Conservation (phyloP, 2,888 invertebrate genomes). For the Drosophila multiciliata region DNA sequence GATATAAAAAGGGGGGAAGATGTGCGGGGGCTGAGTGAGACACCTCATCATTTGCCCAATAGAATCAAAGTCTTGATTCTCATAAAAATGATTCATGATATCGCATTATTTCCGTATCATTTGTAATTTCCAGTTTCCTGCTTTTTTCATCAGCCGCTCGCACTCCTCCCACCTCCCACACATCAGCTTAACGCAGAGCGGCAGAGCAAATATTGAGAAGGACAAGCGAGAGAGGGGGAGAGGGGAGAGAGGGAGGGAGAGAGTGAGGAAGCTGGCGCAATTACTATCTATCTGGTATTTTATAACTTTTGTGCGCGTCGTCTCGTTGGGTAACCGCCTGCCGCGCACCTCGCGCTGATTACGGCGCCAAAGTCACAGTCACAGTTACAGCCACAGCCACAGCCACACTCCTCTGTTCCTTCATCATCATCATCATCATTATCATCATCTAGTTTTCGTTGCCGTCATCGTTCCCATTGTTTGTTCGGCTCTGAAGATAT, state of each 20-base stretch:
- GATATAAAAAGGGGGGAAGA: background rate
- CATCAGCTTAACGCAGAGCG: conserved; percentile 8
- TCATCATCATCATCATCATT: conserved; percentile 17
- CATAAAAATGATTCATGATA: conserved; percentile 80
- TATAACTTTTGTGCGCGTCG: conserved; percentile 74
- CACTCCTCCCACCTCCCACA: conserved; percentile 22
- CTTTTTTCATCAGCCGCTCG: conserved; percentile 66
- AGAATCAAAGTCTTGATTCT: conserved; percentile 79
- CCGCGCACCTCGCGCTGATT: conserved; percentile 63
- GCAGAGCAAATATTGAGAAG: background rate
- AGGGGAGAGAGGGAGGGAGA: background rate
- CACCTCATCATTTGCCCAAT: conserved; percentile 63
- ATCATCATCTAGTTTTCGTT: conserved; percentile 44
- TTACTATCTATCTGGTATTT: conserved; percentile 79
- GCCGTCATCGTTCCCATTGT: conserved; percentile 45
- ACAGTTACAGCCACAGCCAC: conserved; percentile 19
- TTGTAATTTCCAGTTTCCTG: conserved; percentile 80
- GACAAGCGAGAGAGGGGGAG: background rate
- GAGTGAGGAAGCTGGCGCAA: conserved; percentile 50
- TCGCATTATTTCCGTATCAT: conserved; percentile 80
- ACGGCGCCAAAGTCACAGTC: conserved; percentile 38
- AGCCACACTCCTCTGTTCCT: background rate
- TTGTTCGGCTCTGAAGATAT: conserved; percentile 42
- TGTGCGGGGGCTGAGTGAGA: conserved; percentile 8
- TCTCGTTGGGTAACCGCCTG: conserved; percentile 42